Conservation (phyloP, 1,140 invertebrate genomes). For the Zaprionus ghesquierei region DNA sequence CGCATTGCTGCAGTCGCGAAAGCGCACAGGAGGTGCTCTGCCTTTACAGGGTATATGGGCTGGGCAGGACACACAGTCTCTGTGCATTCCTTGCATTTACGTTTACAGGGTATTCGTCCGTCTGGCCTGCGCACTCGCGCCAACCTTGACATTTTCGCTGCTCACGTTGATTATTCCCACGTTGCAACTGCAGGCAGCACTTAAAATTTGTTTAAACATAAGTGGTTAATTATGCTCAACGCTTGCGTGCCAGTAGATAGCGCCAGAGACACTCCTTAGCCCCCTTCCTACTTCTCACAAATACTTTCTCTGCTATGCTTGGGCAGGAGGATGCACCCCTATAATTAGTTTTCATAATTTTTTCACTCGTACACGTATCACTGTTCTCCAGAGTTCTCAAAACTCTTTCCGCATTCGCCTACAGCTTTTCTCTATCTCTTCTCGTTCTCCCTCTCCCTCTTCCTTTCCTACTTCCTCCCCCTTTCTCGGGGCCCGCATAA, state of each 20-base stretch:
- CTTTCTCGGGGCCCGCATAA: slow-evolving; percentile 46
- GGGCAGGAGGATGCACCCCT: slow-evolving; percentile 51
- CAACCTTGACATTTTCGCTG: slow-evolving; percentile 18
- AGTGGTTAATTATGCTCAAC: slow-evolving; percentile 78
- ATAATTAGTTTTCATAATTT: slow-evolving; percentile 78
- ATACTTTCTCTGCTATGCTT: no score
- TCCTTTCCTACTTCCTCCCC: not conserved
- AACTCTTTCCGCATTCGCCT: slow-evolving; percentile 11
- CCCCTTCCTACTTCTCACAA: slow-evolving; percentile 6
- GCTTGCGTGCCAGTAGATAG: slow-evolving; percentile 61
- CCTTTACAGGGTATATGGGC: not conserved
- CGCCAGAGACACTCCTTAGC: slow-evolving; percentile 20
- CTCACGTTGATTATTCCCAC: slow-evolving; percentile 70
- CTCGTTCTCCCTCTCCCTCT: not conserved
- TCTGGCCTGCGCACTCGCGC: not conserved
- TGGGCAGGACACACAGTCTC: not conserved
- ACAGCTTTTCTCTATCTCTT: not conserved
- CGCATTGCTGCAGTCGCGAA: slow-evolving; percentile 69
- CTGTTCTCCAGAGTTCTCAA: slow-evolving; percentile 60
- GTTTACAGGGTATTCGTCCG: no score
- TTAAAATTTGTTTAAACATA: slow-evolving; percentile 80
- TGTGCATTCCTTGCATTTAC: no score
- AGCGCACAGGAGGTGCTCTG: slow-evolving; percentile 28
- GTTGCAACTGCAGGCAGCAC: slow-evolving; percentile 48
- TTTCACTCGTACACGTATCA: slow-evolving; percentile 50